Evolutionary conservation across 2,113 vertebrate species (phyloP), one percentile per base, ranked within the genome.

Genomic region (Mixornis gularis): DNA sequence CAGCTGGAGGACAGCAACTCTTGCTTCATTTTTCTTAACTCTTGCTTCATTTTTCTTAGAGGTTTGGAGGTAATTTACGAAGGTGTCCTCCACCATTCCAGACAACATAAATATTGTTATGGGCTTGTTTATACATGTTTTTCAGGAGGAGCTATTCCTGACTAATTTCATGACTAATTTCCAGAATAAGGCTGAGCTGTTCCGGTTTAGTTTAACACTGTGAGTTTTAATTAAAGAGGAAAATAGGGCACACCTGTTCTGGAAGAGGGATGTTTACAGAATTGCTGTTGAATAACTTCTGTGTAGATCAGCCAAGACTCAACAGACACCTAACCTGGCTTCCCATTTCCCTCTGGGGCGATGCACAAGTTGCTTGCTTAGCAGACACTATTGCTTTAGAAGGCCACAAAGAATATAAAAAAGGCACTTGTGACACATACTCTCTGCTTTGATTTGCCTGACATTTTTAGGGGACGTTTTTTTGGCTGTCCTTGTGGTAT

Each of bases 211-310:
- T 90, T 92, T 56, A 92, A 84, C 43, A 12, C 48, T 4, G 2
- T 29, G 80, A 71, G 69, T 84, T 92, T 89, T 93, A 87, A 90
- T 92, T 93, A 87, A 91, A 82, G 87, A 93, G 56, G 72, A 89
- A 92, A 86, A 88, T 13, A 58, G 32, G 92, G 26, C 94, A 79
- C 73, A 86, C 90, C 95, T 94, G 38, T 65, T 69, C 77, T 84
- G 52, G 70, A 89, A 85, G 41, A 71, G 52, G 60, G 52, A 56
- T 76, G 84, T 90, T 94, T 87, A 87, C 73, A 46, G 79, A 69
- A 77, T 32, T 91, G 36, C 60, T 92, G 82, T 71, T 81, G 65
- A 82, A 58, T 65, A 85, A 62, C 34, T 53, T 78, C 21, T 72
- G 32, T 92, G 70, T 92, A 70, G 68, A 80, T 40, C 82, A 85